Evolutionary conservation across 2,888 invertebrate genomes (phyloP), one percentile per base, ranked within the genome.

Genomic region (Cyaniris semiargus): DNA sequence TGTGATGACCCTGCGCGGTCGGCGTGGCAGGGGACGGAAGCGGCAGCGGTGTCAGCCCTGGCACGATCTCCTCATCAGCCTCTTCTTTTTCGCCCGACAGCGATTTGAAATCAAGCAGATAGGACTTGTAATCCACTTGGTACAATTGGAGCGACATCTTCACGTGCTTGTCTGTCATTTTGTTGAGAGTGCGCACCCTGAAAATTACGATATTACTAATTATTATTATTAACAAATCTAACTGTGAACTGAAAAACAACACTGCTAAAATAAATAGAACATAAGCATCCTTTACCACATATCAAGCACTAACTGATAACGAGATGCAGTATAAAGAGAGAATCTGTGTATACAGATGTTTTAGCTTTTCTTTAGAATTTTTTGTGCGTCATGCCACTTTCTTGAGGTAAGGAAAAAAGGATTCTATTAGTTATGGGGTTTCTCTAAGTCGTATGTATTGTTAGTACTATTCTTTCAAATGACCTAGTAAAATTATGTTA

Each of bases 71-170:
- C 13, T 92, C 92, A 1, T 93, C 93, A 0, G 84, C 87, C 76
- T 95, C 95, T 78, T 95, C 95, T 83, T 96, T 96, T 85, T 97
- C 97, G 70, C 96, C 97, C 0, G 96, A 96, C n/a, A 97, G 90
- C 78, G 99, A 99, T 91, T 99, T 99, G 90, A 99, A 99, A 94
- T 99, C 99, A 71, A 99, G 94, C 75, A 99, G 95, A 90, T 98
- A 99, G 82, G 98, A 99, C 91, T 99, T 98, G 89, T 98, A 98
- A 92, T 99, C 99, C 56, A 99, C 99, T 95, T 99, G 99, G 92
- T 99, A 99, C 70, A 99, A 95, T 89, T 99, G 99, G 76, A 99
- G 95, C 0, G 98, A 98, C 99, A 99, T 99, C 93, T 99, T 99
- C 38, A 98, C 98, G 89, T 96, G 97, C 88, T 96, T 96, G 58